Base-by-base conservation (phyloP, 92 coral and sea anemone species). In the Hydrozoanthus gracilis region DNA sequence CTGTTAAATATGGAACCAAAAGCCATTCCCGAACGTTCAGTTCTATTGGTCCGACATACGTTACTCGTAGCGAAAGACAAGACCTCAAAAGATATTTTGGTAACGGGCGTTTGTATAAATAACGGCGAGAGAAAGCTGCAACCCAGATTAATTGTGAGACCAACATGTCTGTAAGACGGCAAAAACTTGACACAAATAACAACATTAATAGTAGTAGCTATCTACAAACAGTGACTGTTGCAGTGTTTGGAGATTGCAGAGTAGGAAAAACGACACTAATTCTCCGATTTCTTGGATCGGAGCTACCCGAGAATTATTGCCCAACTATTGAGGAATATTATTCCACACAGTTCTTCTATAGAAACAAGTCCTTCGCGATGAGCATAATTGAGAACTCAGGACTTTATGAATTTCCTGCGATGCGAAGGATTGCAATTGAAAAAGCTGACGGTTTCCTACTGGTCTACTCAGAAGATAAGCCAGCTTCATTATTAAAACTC, bases 301-400 rank as follows among this genome's bases (percentile, higher is more conserved):
- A 90, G 3, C 92, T 95, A 72, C 83, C 89, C 9, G 88, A 71
- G 10, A 92, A 89, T 46, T 92, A 96, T 51, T 74, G 71, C 8
- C 98, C 99, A 11, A 96, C 99, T 0, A 91, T 96, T 27, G 99
- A 96, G 71, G 96, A 96, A 49, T 95, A 91, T 71, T 95, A 93
- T 71, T 93, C 93, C 13, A 92, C 93, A 45, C 96, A 96, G 39
- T 82, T 96, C 13, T 82, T 91, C 50, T 90, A 89, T 71, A 89
- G 83, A 35, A 93, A 94, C 71, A 91, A 93, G 58, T 87, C 98
- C 47, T 95, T 91, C 49, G 92, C 93, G 51, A 94, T 96, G 20
- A 96, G 92, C 51, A 88, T 96, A 61, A 89, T 96, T n/a, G 99
- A 96, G 60, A 96, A 95, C 2, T 91, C 99, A 10, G 99, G 99